These are phyloP conservation scores for Falco novaeseelandiae DNA, from an alignment of 2,797 vertebrate species.

Conservation along the genomic window DNA sequence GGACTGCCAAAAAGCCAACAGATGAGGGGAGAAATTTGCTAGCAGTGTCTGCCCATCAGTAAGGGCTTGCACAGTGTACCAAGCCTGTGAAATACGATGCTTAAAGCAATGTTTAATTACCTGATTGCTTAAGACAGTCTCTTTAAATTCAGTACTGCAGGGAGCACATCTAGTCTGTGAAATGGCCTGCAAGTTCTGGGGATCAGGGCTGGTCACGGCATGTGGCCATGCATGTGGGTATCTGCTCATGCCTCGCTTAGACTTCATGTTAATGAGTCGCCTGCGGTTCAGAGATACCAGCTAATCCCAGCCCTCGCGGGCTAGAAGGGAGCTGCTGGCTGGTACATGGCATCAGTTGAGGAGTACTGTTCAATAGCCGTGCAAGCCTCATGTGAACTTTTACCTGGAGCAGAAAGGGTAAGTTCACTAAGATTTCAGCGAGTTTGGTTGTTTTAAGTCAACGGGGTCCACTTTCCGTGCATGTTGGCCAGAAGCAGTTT, in stretches of 20 bases:
- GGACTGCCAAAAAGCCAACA: slow-evolving; percentile 15
- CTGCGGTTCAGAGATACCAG: background rate
- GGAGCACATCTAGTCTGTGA: background rate
- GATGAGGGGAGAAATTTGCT: background rate
- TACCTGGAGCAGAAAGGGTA: background rate
- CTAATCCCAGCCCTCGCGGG: background rate
- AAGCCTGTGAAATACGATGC: background rate
- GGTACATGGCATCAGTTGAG: background rate
- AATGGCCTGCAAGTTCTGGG: background rate
- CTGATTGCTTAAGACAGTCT: background rate
- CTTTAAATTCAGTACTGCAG: background rate
- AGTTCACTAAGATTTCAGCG: background rate
- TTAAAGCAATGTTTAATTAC: background rate
- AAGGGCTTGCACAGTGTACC: background rate
- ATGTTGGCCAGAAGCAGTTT: background rate
- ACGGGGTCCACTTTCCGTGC: background rate
- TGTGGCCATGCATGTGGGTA: accelerated
- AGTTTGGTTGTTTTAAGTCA: background rate
- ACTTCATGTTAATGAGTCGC: accelerated
- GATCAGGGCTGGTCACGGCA: background rate
- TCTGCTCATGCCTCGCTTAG: background rate
- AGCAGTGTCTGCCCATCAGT: background rate
- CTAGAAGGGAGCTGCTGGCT: background rate
- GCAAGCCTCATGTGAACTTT: background rate
- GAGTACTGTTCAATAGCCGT: accelerated